Percentiles rank a stretch among this genome's conserved stretches.
phyloP scores from a whole-genome alignment of 2,888 invertebrate species.

The Metacarcinus magister region DNA sequence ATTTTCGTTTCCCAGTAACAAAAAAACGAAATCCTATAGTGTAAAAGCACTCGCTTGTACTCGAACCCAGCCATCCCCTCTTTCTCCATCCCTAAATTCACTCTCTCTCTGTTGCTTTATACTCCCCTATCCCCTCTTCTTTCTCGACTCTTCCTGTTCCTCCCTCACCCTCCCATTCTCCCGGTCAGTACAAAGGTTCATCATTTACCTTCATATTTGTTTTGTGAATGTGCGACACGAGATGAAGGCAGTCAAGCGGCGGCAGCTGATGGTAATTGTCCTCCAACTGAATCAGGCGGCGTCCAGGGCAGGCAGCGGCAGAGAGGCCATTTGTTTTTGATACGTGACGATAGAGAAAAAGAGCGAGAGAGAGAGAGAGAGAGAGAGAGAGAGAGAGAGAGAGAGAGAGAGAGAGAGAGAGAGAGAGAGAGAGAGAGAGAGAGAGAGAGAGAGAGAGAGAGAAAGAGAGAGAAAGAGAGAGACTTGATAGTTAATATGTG shows the following conservation, averaged over 20 bases:
- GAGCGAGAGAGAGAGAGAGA: no score
- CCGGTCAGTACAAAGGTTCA: background rate
- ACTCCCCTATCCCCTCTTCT: background rate
- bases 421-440: conserved; percentile 2
- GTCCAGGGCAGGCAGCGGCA: no score
- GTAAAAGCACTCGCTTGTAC: background rate
- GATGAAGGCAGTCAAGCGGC: background rate
- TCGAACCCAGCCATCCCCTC: background rate
- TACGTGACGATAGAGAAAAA: no score
- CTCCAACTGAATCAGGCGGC: no score
- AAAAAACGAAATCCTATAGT: background rate
- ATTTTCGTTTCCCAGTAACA: background rate
- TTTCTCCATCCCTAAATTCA: background rate
- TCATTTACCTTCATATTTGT: background rate
- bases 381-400: background rate
- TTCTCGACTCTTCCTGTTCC: background rate
- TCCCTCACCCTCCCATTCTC: background rate
- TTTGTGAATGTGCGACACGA: background rate
- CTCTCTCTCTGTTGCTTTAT: background rate
- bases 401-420: background rate
- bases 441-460: conserved; percentile 2
- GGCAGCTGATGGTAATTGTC: no score
- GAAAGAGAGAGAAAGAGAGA: background rate
- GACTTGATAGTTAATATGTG: no score
- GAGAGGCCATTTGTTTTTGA: no score